Percentiles rank a stretch among this genome's conserved stretches.
Conservation (phyloP, 2,797 vertebrate species). For the Chelon auratus region DNA sequence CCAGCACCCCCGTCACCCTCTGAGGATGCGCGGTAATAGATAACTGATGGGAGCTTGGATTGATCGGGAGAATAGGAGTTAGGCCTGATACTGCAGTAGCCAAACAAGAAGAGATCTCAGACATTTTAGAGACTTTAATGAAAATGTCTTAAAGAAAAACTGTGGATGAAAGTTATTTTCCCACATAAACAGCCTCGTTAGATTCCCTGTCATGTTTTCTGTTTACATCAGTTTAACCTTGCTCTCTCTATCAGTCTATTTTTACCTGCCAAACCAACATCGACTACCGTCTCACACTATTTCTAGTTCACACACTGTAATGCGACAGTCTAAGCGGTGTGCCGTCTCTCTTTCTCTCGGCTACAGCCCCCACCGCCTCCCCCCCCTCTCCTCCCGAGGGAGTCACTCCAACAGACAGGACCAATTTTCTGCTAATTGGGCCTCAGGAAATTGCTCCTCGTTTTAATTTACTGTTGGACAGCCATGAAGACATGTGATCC, state of each 20-base stretch:
- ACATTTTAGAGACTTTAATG: no score
- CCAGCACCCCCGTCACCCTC: no score
- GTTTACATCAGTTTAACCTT: constrained; percentile 16
- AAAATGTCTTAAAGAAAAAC: background rate
- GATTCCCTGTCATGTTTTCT: background rate
- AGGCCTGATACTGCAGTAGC: no score
- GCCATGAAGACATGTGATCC: constrained; percentile 83
- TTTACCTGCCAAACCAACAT: background rate
- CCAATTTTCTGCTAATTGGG: constrained; percentile 87
- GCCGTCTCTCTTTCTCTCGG: constrained; percentile 38
- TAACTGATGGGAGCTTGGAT: background rate
- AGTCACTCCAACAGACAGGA: constrained; percentile 83
- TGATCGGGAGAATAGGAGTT: no score
- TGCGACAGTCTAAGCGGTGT: constrained; percentile 46
- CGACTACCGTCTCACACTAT: constrained; percentile 7
- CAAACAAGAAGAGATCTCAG: no score
- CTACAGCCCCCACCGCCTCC: constrained; percentile 31
- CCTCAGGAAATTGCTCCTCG: constrained; percentile 88
- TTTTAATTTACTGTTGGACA: constrained; percentile 88
- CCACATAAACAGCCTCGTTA: background rate
- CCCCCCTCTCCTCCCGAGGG: constrained; percentile 61
- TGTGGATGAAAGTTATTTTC: background rate
- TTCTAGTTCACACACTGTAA: constrained; percentile 40
- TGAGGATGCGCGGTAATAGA: no score
- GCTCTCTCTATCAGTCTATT: constrained; percentile 16